A percentile compares a stretch with the other conserved stretches of the same genome.
Evolutionary conservation across 2,888 invertebrate genomes (phyloP).

Genomic region (Pseudanteris insignis): DNA sequence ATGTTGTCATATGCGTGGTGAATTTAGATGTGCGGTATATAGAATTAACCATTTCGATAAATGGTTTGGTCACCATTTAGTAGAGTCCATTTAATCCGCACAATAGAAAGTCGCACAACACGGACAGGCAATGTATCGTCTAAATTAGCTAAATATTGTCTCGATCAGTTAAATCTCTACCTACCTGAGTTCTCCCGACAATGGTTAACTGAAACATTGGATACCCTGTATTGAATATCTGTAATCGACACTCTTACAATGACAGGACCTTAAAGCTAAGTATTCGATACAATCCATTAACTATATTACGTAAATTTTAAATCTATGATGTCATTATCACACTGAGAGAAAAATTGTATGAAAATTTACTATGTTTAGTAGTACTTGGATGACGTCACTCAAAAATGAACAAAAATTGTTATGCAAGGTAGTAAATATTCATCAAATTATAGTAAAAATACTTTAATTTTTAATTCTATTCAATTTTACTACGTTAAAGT

Average conservation of each 20-base stretch:
- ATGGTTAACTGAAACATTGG: slow-evolving; percentile 6
- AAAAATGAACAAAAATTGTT: too few relatives aligned
- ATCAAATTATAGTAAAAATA: too few relatives aligned
- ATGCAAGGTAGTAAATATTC: too few relatives aligned
- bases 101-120: slow-evolving; percentile 32
- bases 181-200: slow-evolving; percentile 6
- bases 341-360: too few relatives aligned
- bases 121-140: slow-evolving; percentile 34
- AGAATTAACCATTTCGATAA: slow-evolving; percentile 20
- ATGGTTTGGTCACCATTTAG: slow-evolving; percentile 36
- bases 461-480: too few relatives aligned
- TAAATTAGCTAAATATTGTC: slow-evolving; percentile 39
- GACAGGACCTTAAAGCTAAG: too few relatives aligned
- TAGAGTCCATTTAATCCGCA: slow-evolving; percentile 25
- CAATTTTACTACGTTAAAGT: too few relatives aligned
- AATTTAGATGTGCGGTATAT: slow-evolving; percentile 14
- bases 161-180: slow-evolving; percentile 33
- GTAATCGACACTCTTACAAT: slow-evolving; percentile 12
- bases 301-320: too few relatives aligned
- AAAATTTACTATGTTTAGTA: too few relatives aligned
- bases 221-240: not conserved
- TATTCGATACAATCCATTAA: not conserved
- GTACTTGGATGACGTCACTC: too few relatives aligned
- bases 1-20: too few relatives aligned
- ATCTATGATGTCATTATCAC: too few relatives aligned